Base-by-base conservation (phyloP, 2,113 vertebrate species). In the Probosciger aterrimus region DNA sequence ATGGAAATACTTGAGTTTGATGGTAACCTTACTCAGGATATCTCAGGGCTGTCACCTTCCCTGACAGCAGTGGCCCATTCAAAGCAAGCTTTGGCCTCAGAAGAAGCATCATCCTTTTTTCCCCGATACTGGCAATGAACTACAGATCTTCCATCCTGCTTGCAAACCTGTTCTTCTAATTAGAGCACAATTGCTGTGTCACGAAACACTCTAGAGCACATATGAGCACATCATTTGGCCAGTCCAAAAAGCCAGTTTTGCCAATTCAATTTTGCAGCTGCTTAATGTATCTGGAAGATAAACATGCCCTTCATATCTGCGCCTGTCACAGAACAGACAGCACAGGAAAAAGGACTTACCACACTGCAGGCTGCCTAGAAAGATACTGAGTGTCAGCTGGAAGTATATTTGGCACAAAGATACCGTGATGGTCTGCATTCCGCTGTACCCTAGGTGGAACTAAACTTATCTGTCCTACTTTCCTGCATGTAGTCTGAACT, bases 351-450 rank as follows among this genome's bases (percentile, higher is more conserved):
- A 82, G 60, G 80, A 23, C 69, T 35, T 4, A 2, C 69, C 70
- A 60, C 63, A 27, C 0, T 1, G 3, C 11, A 3, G 37, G 11
- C 93, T 80, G 92, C 88, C 90, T 49, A 24, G 3, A 60, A 28
- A 90, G 92, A 93, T 86, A 94, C 4, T 3, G 2, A 53, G 33
- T 17, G 60, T 3, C 68, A 74, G 70, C 75, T 93, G 46, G n/a
- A 82, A 83, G 67, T 2, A 28, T 0, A 15, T 37, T 22, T 79
- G 68, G 86, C 90, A 74, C 59, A 41, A 57, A 49, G 62, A 84
- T 1, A 62, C 15, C 1, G 1, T 0, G 2, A 31, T 10, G 41
- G 43, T 7, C 2, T 0, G 5, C 41, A 37, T 15, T 62, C 76
- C 60, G 39, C 30, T 14, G 23, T 62, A 33, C 55, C 71, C 80